Evolutionary conservation across 2,113 vertebrate genomes (phyloP).

Genomic region (Oostethus manadensis): DNA sequence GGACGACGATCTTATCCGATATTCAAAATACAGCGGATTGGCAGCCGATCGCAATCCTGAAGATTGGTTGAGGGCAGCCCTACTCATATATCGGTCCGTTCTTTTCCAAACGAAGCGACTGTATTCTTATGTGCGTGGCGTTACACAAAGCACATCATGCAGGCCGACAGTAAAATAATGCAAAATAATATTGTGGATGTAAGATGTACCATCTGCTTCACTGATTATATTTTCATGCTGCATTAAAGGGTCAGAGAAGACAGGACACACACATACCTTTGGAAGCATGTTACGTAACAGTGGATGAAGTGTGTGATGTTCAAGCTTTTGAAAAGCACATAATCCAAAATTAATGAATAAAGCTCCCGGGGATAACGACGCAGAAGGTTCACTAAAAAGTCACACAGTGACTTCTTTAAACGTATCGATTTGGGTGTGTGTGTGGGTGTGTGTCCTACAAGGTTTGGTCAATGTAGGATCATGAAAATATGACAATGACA

Average conservation of each 20-base stretch:
- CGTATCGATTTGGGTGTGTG: neutral
- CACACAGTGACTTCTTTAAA: slow-evolving; percentile 1
- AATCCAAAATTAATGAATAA: slow-evolving; percentile 1
- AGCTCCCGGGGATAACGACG: neutral
- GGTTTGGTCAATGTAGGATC: too few relatives aligned
- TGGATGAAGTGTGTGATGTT: slow-evolving; percentile 4
- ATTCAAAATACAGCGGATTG: too few relatives aligned
- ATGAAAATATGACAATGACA: too few relatives aligned
- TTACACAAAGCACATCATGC: too few relatives aligned
- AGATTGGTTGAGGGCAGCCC: too few relatives aligned
- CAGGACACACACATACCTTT: slow-evolving; percentile 3
- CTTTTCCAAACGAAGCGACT: neutral
- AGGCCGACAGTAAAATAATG: too few relatives aligned
- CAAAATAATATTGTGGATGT: too few relatives aligned
- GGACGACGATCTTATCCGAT: too few relatives aligned
- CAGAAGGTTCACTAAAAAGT: slow-evolving; percentile 7
- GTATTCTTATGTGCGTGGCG: too few relatives aligned
- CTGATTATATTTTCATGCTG: slow-evolving; percentile 6
- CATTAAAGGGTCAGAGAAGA: slow-evolving; percentile 5
- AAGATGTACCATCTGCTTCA: neutral
- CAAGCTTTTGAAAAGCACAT: neutral
- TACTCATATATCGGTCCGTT: too few relatives aligned
- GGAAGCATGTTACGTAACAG: slow-evolving; percentile 13
- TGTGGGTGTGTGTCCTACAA: too few relatives aligned
- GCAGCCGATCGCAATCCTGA: too few relatives aligned